Base-by-base conservation (phyloP, 64 coral and sea anemone species). In the Stichodactyla helianthus region DNA sequence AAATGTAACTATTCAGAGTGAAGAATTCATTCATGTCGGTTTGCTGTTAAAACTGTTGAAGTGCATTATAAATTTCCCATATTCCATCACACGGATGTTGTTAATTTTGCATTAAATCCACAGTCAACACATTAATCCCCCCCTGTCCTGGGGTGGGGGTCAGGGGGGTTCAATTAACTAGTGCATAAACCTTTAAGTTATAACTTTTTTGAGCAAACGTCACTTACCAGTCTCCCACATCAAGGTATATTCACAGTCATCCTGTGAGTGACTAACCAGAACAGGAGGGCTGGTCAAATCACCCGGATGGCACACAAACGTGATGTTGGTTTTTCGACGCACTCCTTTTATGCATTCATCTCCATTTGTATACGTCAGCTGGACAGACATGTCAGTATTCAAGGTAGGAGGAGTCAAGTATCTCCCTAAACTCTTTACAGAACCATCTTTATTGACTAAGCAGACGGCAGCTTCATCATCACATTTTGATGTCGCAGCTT, bases 271-370 rank as follows among this genome's bases (percentile, higher is more conserved):
- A 17, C 88, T 86, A 0, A 97, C 94, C 0, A 97, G 88, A 12
- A 97, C 94, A 17, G 94, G 94, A 19, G 94, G 91, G 51, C 94
- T 97, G 1, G 71, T 87, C 71, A 97, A 81, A 56, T 97, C 94
- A 23, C 94, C 94, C 19, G 91, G 91, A 71, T 90, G 91, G 56
- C 94, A 97, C 6, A 97, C 27, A 93, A 97, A 97, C 10, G 94
- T 97, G 12, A 97, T 88, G 15, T 83, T 86, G 12, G 94, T 92
- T 10, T 55, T 89, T 62, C 81, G 84, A 50, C 7, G 71, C 15
- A 97, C 76, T 20, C 82, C 86, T 50, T 89, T 93, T 52, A 92
- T 93, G 35, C 94, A 97, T 59, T 85, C 65, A 67, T 86, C 88
- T 22, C 94, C 94, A 55, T 77, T 67, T 0, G 79, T 93, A 87